A percentile compares a stretch with the other conserved stretches of the same genome.
Evolutionary conservation across 2,113 vertebrate species (phyloP).

Genomic region (Mirounga angustirostris): DNA sequence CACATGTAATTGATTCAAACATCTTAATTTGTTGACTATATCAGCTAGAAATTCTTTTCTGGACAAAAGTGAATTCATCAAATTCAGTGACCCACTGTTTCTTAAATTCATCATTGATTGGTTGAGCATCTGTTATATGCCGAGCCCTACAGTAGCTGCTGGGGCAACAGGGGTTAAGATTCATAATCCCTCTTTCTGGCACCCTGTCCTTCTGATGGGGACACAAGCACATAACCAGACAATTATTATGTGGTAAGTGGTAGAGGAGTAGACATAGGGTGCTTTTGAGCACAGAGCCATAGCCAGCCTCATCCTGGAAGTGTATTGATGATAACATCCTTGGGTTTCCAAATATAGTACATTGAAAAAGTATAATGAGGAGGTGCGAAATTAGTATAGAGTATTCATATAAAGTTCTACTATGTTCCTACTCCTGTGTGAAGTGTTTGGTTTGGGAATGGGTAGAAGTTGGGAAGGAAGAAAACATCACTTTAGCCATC

Average conservation of each 20-base stretch:
- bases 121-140: not conserved
- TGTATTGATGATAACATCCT: not conserved
- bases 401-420: not conserved
- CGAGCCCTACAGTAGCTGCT: not conserved
- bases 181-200: not conserved
- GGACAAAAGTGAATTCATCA: constrained; percentile 1
- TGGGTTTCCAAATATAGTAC: not conserved
- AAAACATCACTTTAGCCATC: not conserved
- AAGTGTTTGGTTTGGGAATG: not conserved
- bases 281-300: not conserved
- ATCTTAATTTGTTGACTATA: constrained; percentile 22
- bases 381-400: not conserved
- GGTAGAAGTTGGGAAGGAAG: not conserved
- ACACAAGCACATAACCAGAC: not conserved
- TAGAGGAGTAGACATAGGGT: not conserved
- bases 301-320: not conserved
- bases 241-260: not conserved
- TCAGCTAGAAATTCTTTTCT: not conserved
- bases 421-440: not conserved
- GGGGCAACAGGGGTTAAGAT: not conserved
- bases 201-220: not conserved
- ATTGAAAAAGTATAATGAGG: constrained; percentile 3
- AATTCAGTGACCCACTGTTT: not conserved
- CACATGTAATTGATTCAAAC: not conserved
- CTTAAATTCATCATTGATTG: not conserved